A percentile compares a stretch with the other conserved stretches of the same genome.
Evolutionary conservation across 1,140 invertebrate genomes (phyloP).

Genomic region (Geopemphigus sp.): DNA sequence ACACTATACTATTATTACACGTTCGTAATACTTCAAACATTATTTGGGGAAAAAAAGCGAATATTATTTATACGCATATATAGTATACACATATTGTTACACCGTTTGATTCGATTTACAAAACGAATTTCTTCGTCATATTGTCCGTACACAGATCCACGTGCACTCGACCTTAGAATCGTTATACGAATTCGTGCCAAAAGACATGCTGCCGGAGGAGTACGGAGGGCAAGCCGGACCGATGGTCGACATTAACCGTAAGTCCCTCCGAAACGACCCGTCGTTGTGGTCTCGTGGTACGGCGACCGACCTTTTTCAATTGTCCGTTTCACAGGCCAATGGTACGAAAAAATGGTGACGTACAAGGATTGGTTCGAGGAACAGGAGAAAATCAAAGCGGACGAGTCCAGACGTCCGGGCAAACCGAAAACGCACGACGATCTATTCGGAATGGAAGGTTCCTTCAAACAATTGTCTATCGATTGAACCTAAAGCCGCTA

Average conservation of each 20-base stretch:
- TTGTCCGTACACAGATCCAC: constrained; percentile 60
- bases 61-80: no score
- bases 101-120: neutral
- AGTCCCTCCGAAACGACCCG: constrained; percentile 52
- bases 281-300: no score
- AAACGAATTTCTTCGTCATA: neutral
- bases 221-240: constrained; percentile 74
- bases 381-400: constrained; percentile 70
- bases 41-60: no score
- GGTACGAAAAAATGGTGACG: constrained; percentile 70
- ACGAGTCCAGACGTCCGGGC: constrained; percentile 71
- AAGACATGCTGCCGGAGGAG: constrained; percentile 73
- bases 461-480: constrained; percentile 73
- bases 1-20: no score
- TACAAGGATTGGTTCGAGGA: constrained; percentile 73
- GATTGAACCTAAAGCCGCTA: constrained; percentile 59
- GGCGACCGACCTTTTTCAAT: no score
- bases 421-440: constrained; percentile 77
- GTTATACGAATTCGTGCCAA: constrained; percentile 73
- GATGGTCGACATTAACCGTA: constrained; percentile 69
- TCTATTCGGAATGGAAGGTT: constrained; percentile 77
- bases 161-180: constrained; percentile 72
- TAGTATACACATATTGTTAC: no score
- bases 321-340: constrained; percentile 60
- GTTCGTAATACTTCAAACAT: no score